These are phyloP conservation scores for Solen grandis DNA, from an alignment of 1,140 invertebrate genomes.

Conservation along the genomic window DNA sequence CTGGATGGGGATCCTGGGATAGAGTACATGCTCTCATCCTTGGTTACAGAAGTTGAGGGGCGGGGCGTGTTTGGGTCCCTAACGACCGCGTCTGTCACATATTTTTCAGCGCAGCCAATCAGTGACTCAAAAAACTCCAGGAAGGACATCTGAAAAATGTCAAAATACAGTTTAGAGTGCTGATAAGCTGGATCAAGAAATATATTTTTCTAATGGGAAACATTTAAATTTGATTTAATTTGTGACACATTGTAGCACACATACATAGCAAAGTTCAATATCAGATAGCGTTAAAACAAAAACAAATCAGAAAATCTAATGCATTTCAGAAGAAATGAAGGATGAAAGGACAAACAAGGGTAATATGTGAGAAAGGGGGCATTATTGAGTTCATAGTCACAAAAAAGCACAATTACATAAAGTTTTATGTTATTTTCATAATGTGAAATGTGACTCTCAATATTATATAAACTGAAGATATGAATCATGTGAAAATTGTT, in stretches of 20 bases:
- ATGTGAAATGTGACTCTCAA: too few relatives aligned
- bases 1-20: conserved; percentile 72
- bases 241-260: not conserved
- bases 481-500: too few relatives aligned
- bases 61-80: conserved; percentile 77
- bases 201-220: too few relatives aligned
- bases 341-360: too few relatives aligned
- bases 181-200: not conserved
- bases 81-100: conserved; percentile 77
- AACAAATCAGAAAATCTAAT: not conserved
- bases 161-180: not conserved
- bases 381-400: too few relatives aligned
- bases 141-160: conserved; percentile 77
- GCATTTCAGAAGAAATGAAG: too few relatives aligned
- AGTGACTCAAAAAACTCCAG: conserved; percentile 80
- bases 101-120: conserved; percentile 79
- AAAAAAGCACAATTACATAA: too few relatives aligned
- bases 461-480: too few relatives aligned
- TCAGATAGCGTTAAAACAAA: not conserved
- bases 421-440: too few relatives aligned
- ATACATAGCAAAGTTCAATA: not conserved
- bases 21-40: conserved; percentile 76
- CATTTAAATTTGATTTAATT: too few relatives aligned
- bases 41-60: conserved; percentile 70
- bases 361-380: too few relatives aligned